Conservation (phyloP, 2,888 invertebrate genomes). For the Conchocele bisecta region DNA sequence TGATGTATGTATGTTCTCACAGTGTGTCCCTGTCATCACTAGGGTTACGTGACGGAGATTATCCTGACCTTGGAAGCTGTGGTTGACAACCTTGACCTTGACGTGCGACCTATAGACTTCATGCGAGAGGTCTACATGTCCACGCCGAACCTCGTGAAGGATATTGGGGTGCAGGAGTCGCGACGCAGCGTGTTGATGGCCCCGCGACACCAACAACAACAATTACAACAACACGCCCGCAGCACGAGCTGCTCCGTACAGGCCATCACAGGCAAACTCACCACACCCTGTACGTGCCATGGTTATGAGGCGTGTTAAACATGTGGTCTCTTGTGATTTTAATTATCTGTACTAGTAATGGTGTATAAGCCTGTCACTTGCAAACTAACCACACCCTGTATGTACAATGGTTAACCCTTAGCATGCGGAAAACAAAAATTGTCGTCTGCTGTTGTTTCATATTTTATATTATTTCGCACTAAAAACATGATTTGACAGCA, state of each 20-base stretch:
- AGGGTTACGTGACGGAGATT: constrained; percentile 98
- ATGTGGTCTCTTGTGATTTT: no score
- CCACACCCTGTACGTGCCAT: no score
- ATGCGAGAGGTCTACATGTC: constrained; percentile 96
- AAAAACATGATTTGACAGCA: no score
- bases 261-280: constrained; percentile 90
- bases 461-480: no score
- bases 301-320: no score
- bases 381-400: no score
- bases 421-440: no score
- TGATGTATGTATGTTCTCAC: no score
- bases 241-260: constrained; percentile 92
- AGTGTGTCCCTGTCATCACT: constrained; percentile 12
- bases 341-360: no score
- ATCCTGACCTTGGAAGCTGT: constrained; percentile 97
- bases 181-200: constrained; percentile 76
- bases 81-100: constrained; percentile 91
- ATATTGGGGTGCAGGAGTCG: constrained; percentile 59
- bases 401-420: no score
- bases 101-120: constrained; percentile 92
- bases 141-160: constrained; percentile 90
- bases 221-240: constrained; percentile 89
- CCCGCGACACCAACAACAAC: constrained; percentile 71
- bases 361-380: no score
- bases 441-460: no score